These are phyloP conservation scores for Chelon labrosus DNA, from an alignment of 2,797 vertebrate genomes.

Conservation along the genomic window DNA sequence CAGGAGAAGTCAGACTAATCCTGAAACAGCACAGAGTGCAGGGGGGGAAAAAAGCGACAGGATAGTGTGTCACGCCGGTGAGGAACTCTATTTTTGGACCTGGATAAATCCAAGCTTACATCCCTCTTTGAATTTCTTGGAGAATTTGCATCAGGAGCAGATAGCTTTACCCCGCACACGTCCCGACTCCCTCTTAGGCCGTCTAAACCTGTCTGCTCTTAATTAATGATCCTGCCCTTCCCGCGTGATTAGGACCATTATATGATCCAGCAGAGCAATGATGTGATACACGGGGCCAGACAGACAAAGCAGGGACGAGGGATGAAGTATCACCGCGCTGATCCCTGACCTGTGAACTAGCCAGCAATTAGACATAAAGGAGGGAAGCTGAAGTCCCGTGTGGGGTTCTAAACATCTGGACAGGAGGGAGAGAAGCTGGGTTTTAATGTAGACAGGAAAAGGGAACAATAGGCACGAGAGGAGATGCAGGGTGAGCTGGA, in stretches of 20 bases:
- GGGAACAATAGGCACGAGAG: neutral
- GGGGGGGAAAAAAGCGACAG: constrained; percentile 5
- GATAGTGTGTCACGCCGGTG: constrained; percentile 58
- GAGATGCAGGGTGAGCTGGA: constrained; percentile 1
- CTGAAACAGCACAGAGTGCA: constrained; percentile 31
- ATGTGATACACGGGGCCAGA: constrained; percentile 39
- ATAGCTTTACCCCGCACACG: constrained; percentile 45
- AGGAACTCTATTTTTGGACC: constrained; percentile 63
- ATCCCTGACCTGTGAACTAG: constrained; percentile 59
- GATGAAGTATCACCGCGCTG: constrained; percentile 32
- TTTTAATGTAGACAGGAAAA: neutral
- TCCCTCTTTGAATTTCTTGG: constrained; percentile 37
- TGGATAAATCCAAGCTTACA: constrained; percentile 50
- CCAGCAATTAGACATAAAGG: constrained; percentile 39
- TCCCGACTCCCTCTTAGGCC: constrained; percentile 37
- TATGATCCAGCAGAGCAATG: constrained; percentile 48
- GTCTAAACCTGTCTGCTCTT: constrained; percentile 62
- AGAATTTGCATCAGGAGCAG: constrained; percentile 39
- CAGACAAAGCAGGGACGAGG: constrained; percentile 33
- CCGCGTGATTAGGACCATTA: constrained; percentile 64
- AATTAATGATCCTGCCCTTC: constrained; percentile 66
- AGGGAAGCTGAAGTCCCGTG: constrained; percentile 25
- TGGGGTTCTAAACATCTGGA: constrained; percentile 1
- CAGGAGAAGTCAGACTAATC: constrained; percentile 42
- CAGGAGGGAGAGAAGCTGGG: neutral